Percentiles rank a stretch among this genome's conserved stretches.
Conservation (phyloP, 2,113 vertebrate species). For the Notothenia coriiceps region DNA sequence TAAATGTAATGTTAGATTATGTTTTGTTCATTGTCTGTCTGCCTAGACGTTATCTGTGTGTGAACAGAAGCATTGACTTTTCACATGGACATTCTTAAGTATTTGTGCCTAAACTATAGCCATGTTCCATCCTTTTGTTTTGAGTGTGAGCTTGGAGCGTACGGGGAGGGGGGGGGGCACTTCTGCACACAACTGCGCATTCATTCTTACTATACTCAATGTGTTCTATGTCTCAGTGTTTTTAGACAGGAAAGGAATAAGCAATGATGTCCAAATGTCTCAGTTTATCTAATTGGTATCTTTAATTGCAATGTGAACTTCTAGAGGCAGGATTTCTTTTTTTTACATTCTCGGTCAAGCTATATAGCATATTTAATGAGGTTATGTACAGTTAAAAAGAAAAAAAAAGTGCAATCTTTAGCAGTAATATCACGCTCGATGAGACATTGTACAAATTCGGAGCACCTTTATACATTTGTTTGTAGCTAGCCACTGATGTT, state of each 20-base stretch:
- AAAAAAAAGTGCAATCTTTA: conserved; percentile 63
- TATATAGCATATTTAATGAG: conserved; percentile 64
- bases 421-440: conserved; percentile 61
- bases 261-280: conserved; percentile 82
- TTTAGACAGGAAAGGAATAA: conserved; percentile 72
- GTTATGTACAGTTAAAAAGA: conserved; percentile 63
- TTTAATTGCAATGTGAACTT: conserved; percentile 70
- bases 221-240: conserved; percentile 81
- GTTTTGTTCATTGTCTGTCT: conserved; percentile 89
- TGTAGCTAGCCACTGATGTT: conserved; percentile 80
- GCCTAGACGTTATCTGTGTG: conserved; percentile 87
- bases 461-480: conserved; percentile 78
- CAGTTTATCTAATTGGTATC: conserved; percentile 67
- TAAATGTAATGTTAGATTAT: conserved; percentile 88
- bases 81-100: conserved; percentile 85
- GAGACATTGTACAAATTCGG: conserved; percentile 73
- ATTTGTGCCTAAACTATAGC: conserved; percentile 93
- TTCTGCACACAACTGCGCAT: conserved; percentile 68
- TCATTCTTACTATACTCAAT: conserved; percentile 76
- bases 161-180: conserved; percentile 6
- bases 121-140: conserved; percentile 82
- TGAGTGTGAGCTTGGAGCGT: conserved; percentile 64
- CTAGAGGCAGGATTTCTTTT: conserved; percentile 55
- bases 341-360: conserved; percentile 58
- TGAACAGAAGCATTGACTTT: conserved; percentile 84